Conservation (phyloP, 2,113 vertebrate species). For the Amphiprion percula region DNA sequence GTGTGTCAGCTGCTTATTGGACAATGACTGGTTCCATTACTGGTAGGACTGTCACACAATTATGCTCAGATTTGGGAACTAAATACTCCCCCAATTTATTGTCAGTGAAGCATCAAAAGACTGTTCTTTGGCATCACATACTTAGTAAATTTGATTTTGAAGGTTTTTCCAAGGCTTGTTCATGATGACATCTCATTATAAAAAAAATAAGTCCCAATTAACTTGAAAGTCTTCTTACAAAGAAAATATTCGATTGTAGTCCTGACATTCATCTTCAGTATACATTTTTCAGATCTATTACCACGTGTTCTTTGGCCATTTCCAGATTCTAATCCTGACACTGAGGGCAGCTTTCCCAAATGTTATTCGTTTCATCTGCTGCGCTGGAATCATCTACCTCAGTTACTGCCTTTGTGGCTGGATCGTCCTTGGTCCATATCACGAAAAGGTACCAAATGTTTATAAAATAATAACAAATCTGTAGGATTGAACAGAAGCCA, state of each 20-base stretch:
- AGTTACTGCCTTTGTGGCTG: slow-evolving; percentile 98
- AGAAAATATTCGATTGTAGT: not conserved
- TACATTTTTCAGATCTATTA: not conserved
- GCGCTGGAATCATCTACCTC: slow-evolving; percentile 95
- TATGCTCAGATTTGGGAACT: too few relatives aligned
- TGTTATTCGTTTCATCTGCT: slow-evolving; percentile 94
- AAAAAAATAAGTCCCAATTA: not conserved
- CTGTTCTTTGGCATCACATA: too few relatives aligned
- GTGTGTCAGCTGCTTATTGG: too few relatives aligned
- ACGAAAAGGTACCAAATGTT: slow-evolving; percentile 87
- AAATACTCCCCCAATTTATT: too few relatives aligned
- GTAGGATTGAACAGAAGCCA: not conserved
- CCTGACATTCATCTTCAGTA: not conserved
- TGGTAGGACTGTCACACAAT: too few relatives aligned
- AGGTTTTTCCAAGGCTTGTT: too few relatives aligned
- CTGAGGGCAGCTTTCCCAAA: slow-evolving; percentile 92
- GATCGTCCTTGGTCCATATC: slow-evolving; percentile 96
- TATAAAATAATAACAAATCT: not conserved
- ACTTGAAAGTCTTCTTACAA: not conserved
- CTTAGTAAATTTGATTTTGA: too few relatives aligned
- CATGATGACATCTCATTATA: too few relatives aligned
- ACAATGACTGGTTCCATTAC: too few relatives aligned
- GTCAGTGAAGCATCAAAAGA: too few relatives aligned
- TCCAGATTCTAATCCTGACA: slow-evolving; percentile 84
- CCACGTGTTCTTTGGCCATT: slow-evolving; percentile 14